Conservation (phyloP, 2,888 invertebrate genomes). For the Mechanitis mazaeus region DNA sequence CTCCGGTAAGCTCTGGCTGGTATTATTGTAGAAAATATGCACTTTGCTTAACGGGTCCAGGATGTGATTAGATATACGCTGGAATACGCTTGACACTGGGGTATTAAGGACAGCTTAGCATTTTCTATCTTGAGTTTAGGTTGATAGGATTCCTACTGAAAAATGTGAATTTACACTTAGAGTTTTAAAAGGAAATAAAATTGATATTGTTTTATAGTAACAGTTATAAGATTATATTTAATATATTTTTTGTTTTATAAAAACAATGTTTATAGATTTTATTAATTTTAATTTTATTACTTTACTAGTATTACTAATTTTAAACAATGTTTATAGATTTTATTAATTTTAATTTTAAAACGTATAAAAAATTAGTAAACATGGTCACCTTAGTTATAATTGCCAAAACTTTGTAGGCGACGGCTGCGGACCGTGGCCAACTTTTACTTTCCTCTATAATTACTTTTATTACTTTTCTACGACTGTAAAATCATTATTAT, state of each 20-base stretch:
- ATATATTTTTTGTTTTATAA: no score
- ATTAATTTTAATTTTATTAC: no score
- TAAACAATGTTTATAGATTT: no score
- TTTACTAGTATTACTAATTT: no score
- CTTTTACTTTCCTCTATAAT: conserved; percentile 66
- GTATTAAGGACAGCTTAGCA: conserved; percentile 30
- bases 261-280: no score
- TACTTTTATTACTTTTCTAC: conserved; percentile 61
- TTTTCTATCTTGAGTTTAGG: conserved; percentile 24
- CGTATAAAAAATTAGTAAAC: conserved; percentile 12
- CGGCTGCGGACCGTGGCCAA: conserved; percentile 59
- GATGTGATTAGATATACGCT: conserved; percentile 43
- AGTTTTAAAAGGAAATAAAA: neutral
- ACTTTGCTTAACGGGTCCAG: conserved; percentile 1
- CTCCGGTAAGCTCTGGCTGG: neutral
- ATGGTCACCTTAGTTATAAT: conserved; percentile 57
- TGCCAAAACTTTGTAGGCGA: conserved; percentile 57
- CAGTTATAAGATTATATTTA: no score
- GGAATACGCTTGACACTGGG: conserved; percentile 19
- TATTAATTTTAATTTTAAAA: no score
- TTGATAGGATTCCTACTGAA: conserved; percentile 15
- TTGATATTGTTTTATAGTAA: no score
- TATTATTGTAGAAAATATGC: neutral
- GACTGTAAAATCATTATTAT: conserved; percentile 43
- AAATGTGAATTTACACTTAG: neutral